Evolutionary conservation across 2,113 vertebrate species (phyloP).

Genomic region (Felis chaus): DNA sequence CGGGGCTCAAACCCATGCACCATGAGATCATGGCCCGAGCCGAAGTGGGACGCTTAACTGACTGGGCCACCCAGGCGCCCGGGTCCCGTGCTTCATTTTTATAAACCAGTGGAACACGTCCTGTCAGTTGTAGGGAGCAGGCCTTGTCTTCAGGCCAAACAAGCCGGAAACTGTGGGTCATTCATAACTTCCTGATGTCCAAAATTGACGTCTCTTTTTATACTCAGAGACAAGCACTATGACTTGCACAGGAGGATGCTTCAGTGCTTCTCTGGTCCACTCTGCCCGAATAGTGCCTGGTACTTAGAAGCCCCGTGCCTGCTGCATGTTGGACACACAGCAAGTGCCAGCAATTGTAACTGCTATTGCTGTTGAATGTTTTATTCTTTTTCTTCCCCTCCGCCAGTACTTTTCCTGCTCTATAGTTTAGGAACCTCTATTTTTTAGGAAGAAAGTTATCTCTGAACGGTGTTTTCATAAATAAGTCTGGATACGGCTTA

Average conservation of each 20-base stretch:
- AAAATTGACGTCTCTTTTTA: not conserved
- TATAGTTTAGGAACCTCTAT: not conserved
- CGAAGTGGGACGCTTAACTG: not conserved
- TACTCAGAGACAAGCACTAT: not conserved
- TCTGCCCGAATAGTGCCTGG: not conserved
- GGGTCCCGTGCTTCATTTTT: constrained; percentile 16
- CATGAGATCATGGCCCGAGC: not conserved
- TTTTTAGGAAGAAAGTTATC: not conserved
- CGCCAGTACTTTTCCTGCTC: not conserved
- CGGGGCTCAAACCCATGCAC: not conserved
- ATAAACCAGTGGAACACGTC: not conserved
- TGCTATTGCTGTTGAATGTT: not conserved
- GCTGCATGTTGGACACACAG: fast-evolving
- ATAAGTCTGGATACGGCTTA: not conserved
- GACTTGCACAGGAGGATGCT: not conserved
- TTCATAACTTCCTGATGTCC: not conserved
- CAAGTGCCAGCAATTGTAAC: not conserved
- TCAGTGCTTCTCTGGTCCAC: not conserved
- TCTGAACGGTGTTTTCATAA: not conserved
- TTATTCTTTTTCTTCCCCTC: not conserved
- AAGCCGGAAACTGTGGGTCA: not conserved
- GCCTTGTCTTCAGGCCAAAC: not conserved
- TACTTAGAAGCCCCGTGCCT: not conserved
- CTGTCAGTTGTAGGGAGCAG: not conserved
- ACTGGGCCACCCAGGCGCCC: not conserved